Base-by-base conservation (phyloP, 2,113 vertebrate genomes). In the Tapirus terrestris region DNA sequence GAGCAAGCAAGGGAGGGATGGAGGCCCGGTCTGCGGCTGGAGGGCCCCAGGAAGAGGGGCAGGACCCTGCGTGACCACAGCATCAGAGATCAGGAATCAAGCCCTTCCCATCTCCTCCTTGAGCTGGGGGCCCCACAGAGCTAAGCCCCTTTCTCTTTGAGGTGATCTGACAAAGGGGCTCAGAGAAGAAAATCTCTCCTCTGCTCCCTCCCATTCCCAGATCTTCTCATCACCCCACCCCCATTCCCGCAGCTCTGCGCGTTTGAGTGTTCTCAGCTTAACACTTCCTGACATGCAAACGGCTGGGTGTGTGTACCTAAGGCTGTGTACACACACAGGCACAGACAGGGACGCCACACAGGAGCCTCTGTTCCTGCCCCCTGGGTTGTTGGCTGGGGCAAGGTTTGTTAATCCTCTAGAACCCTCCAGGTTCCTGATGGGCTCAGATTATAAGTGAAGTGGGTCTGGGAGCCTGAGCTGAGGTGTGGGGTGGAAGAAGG, bases 271-370 rank as follows among this genome's bases (percentile, higher is more conserved):
- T 94, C 87, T 81, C 31, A 61, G 29, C 23, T 43, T 68, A 68
- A 72, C 73, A 91, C 94, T 98, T 98, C 92, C 97, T 96, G 97
- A n/a, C 96, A 91, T 56, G 92, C 75, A 93, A 67, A 83, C 10
- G 11, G 31, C 75, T 63, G 72, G 89, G 85, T 14, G 84, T 93
- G 85, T 83, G 45, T 53, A 65, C 68, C 63, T 25, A 76, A 51
- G 63, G 18, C 91, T 60, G 23, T 75, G 84, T 70, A 39, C 65
- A 61, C 39, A 45, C 31, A 13, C 51, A 12, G 13, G 31, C 7
- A 0, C 48, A n/a, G 48, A 31, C 56, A 21, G 63, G 36, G 48
- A 90, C 5, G 0, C 53, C 68, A 20, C 63, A 18, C 10, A 1
- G 56, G 51, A 79, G 56, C 56, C 93, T 95, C 65, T 56, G 16